Percentiles rank a stretch among this genome's conserved stretches.
Evolutionary conservation across 2,113 vertebrate species (phyloP).

Genomic region (Lutjanus erythropterus): DNA sequence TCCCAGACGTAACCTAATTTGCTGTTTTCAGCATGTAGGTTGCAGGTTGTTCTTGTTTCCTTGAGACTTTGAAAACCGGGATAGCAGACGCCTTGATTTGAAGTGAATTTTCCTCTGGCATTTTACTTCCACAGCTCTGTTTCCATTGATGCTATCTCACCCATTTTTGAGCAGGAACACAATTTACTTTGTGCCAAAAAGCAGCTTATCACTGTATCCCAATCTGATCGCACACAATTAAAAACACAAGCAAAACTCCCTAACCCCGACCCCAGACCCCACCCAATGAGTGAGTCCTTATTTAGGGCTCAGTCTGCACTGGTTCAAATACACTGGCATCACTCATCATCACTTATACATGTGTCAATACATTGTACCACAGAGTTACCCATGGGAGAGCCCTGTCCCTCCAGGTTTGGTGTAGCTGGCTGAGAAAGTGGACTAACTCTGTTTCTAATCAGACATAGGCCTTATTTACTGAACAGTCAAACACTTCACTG

Average conservation of each 20-base stretch:
- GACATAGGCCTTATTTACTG: constrained; percentile 45
- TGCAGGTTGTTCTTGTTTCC: too few species aligned
- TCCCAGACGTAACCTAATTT: too few species aligned
- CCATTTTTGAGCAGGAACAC: background rate
- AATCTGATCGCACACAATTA: background rate
- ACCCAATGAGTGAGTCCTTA: background rate
- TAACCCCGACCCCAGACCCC: background rate
- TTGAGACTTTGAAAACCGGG: too few species aligned
- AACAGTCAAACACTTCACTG: constrained; percentile 57
- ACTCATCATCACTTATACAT: constrained; percentile 15
- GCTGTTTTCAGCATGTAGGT: too few species aligned
- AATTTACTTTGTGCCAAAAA: background rate
- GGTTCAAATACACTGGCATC: background rate
- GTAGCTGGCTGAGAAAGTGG: constrained; percentile 16
- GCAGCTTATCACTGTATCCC: background rate
- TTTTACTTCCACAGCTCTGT: background rate
- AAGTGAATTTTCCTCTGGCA: background rate
- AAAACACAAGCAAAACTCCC: background rate
- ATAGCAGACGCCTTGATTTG: too few species aligned
- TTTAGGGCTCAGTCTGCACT: background rate
- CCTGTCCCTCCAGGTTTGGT: background rate
- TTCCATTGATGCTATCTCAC: background rate
- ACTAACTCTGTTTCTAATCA: constrained; percentile 60
- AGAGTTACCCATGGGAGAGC: background rate
- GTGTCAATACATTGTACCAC: constrained; percentile 13